Evolutionary conservation across 1,140 invertebrate species (phyloP).

Genomic region (Trissolcus basalis): DNA sequence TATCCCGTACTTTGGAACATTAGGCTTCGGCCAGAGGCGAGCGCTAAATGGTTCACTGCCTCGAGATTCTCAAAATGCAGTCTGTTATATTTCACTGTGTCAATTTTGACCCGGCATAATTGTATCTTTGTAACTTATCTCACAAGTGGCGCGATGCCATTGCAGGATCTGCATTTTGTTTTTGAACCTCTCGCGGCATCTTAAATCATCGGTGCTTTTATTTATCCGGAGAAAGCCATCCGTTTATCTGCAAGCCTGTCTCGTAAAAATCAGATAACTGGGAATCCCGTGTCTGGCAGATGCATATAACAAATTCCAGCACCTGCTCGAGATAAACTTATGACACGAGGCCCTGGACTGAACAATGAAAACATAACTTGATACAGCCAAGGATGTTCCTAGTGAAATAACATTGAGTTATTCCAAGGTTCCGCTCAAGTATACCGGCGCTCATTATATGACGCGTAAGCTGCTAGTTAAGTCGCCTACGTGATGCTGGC

Average conservation of each 20-base stretch:
- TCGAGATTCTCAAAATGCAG: conserved; percentile 43
- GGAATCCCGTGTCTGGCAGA: no score
- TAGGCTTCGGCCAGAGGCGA: conserved; percentile 47
- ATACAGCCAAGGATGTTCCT: conserved; percentile 1
- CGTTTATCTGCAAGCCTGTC: no score
- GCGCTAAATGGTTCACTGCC: conserved; percentile 52
- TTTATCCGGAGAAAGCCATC: no score
- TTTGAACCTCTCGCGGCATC: no score
- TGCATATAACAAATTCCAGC: no score
- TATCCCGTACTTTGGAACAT: conserved; percentile 55
- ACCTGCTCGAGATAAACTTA: no score
- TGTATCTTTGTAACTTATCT: conserved; percentile 24
- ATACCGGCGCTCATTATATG: conserved; percentile 47
- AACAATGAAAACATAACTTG: conserved; percentile 48
- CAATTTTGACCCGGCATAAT: conserved; percentile 47
- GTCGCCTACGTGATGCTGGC: conserved; percentile 51
- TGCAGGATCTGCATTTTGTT: no score
- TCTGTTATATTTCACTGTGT: conserved; percentile 53
- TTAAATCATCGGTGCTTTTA: no score
- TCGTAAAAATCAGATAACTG: no score
- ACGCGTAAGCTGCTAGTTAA: conserved; percentile 59
- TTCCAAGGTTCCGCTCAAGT: conserved; percentile 40
- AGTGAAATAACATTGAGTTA: conserved; percentile 50
- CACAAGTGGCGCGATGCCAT: neutral
- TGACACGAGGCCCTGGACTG: neutral